A percentile compares a stretch with the other conserved stretches of the same genome.
phyloP scores from a whole-genome alignment of 1,140 invertebrate genomes.

The Eriosoma lanigerum region DNA sequence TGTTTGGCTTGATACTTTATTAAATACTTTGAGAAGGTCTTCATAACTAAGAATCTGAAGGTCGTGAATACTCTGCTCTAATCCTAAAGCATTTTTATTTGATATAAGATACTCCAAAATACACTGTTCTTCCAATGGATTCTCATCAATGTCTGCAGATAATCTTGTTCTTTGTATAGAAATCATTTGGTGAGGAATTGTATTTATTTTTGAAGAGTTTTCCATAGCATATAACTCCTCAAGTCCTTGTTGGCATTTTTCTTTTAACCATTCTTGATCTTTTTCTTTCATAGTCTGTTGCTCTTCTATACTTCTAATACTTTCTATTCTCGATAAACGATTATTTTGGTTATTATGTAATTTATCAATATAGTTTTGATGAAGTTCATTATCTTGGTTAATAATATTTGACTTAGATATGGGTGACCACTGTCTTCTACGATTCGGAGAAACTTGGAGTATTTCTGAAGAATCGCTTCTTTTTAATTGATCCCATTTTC shows the following conservation, averaged over 20 bases:
- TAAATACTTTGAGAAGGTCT: conserved; percentile 55
- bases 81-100: conserved; percentile 49
- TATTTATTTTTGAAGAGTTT: conserved; percentile 51
- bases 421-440: conserved; percentile 61
- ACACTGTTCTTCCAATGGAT: conserved; percentile 55
- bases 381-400: conserved; percentile 34
- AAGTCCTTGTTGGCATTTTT: conserved; percentile 57
- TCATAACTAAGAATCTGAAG: conserved; percentile 55
- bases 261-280: conserved; percentile 56
- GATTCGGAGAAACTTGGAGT: conserved; percentile 59
- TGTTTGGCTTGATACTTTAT: conserved; percentile 52
- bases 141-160: conserved; percentile 53
- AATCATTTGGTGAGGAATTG: background rate
- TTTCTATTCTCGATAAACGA: conserved; percentile 64
- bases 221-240: conserved; percentile 57
- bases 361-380: conserved; percentile 34
- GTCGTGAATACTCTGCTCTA: conserved; percentile 14
- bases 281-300: conserved; percentile 47
- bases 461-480: conserved; percentile 65
- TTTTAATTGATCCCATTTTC: conserved; percentile 66
- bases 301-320: conserved; percentile 58
- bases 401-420: conserved; percentile 56
- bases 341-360: conserved; percentile 56
- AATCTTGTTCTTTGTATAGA: conserved; percentile 11
- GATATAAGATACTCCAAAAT: conserved; percentile 54